Evolutionary conservation across 2,113 vertebrate genomes (phyloP), one percentile per base, ranked within the genome.

Genomic region (Anhinga rufa): DNA sequence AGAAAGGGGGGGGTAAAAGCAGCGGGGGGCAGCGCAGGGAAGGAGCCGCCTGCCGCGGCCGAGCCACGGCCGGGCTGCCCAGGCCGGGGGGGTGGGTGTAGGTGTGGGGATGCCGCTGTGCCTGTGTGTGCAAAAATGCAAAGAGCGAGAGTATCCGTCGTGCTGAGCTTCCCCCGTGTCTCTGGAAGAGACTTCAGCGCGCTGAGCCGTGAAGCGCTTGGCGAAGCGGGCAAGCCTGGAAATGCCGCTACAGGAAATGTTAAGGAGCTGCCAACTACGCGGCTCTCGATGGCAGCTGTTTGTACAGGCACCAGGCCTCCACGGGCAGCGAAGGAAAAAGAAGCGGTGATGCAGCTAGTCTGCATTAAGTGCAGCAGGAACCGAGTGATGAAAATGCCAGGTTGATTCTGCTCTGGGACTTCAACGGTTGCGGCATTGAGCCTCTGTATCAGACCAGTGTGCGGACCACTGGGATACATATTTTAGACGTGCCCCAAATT

Each of bases 391-490:
- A 72, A 71, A 78, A 57, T 19, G 60, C 57, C 74, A 12, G 28
- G 8, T 4, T 46, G 31, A 21, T 71, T 60, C 76, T 36, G 31
- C 69, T 46, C 24, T 13, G 36, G 34, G 34, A 21, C 34, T 68
- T 51, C 17, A 38, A 14, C 0, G 1, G 22, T 11, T 38, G 32
- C 64, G 36, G 55, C 44, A 48, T 14, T 3, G 5, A 64, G 58
- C 29, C 12, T 52, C 49, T 69, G 54, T n/a, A 25, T 81, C 57
- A 17, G 48, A 5, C 29, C 57, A 7, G 34, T 12, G n/a, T 11
- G 26, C 36, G 72, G 71, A 32, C 36, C 34, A 7, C 60, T 49
- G 52, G 9, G 13, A 28, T 10, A 7, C 1, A 0, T 54, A 3
- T 71, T 86, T 86, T 7, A 84, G 68, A 40, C 1, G 2, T 57